Base-by-base conservation (phyloP, 1,140 invertebrate species). In the Saccostrea echinata region DNA sequence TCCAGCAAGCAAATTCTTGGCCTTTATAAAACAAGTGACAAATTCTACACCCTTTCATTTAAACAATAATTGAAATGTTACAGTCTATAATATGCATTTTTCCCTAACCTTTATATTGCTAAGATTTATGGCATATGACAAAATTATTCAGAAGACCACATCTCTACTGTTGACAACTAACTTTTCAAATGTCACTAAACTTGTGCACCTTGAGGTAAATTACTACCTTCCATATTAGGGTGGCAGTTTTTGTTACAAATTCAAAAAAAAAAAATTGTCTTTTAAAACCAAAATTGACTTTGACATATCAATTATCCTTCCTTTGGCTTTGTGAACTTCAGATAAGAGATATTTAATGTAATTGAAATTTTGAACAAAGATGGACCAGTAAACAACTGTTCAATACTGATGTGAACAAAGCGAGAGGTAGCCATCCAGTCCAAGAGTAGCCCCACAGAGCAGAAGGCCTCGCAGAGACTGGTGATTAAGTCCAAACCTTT, bases 241-340 rank as follows among this genome's bases (percentile, higher is more conserved):
- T 76, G 27, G 11, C 27, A 76, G 30, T 27, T 76, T 33, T 76
- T 76, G 30, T 76, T 76, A 76, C 68, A 76, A 76, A 33, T 33
- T 33, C 8, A 76, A 33, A 76, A 33, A 76, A 33, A 71, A 33
- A 30, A 71, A 30, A 16, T 12, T 9, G 2, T 24, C 27, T 76
- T 76, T 13, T 76, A 76, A 33, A 76, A 16, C 24, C 13, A 33
- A 76, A 76, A 76, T 30, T 76, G 68, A 76, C 68, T 76, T 76
- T 76, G 68, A 76, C 68, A 76, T 76, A 76, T 76, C 68, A 76
- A 76, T 76, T 76, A 76, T 24, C 68, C 68, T 76, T 76, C 68
- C 68, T 12, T 76, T 76, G 24, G 68, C 27, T 18, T 27, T 76
- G 68, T 76, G 68, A 76, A 76, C 68, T 76, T 71, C 21, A 30